Percentiles rank a stretch among this genome's conserved stretches.
Evolutionary conservation across 2,113 vertebrate genomes (phyloP).

Genomic region (Etheostoma cragini): DNA sequence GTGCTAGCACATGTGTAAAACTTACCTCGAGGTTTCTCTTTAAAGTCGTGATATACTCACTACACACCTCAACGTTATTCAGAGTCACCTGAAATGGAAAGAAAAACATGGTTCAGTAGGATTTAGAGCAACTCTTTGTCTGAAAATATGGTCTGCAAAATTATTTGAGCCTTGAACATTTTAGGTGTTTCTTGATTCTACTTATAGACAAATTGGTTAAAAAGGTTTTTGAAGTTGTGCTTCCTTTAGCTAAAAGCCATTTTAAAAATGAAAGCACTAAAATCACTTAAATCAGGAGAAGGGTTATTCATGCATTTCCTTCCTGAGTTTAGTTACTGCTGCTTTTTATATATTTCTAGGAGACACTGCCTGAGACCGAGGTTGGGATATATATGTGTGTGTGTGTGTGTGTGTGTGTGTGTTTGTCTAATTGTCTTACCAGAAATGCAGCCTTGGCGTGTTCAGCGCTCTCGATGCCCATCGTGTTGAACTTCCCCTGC

Average conservation of each 20-base stretch:
- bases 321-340: conserved; percentile 6
- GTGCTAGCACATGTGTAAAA: not conserved
- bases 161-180: not conserved
- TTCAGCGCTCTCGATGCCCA: conserved; percentile 95
- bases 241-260: conserved; percentile 9
- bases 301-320: conserved; percentile 23
- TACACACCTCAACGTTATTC: conserved; percentile 97
- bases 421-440: conserved; percentile 79
- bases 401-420: not conserved
- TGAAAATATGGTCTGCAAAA: conserved; percentile 4
- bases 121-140: conserved; percentile 1
- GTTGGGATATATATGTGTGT: too few species aligned
- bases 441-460: conserved; percentile 96
- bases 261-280: conserved; percentile 43
- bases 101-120: not conserved
- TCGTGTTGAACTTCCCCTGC: conserved; percentile 96
- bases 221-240: conserved; percentile 25
- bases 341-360: not conserved
- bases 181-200: conserved; percentile 16
- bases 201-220: conserved; percentile 1
- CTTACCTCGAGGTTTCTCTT: conserved; percentile 96
- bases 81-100: conserved; percentile 88
- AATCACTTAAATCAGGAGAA: not conserved
- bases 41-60: conserved; percentile 96
- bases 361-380: not conserved